Evolutionary conservation across 1,140 invertebrate species (phyloP).

Genomic region (Odontomachus brunneus): DNA sequence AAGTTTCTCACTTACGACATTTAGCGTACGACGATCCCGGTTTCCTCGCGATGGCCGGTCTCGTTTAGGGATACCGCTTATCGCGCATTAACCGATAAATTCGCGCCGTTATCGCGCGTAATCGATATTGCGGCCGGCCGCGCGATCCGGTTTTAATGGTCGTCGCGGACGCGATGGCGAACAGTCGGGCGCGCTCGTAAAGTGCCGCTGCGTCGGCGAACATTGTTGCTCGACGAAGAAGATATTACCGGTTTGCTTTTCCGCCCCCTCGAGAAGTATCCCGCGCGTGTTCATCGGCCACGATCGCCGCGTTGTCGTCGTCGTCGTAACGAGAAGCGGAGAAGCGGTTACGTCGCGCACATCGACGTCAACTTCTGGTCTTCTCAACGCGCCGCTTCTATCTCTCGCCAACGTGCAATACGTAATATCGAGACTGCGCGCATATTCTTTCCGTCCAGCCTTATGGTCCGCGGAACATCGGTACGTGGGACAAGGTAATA

Average conservation of each 20-base stretch:
- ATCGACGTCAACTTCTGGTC: constrained; percentile 34
- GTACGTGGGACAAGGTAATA: constrained; percentile 78
- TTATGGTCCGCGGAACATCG: constrained; percentile 59
- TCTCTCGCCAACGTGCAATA: constrained; percentile 10
- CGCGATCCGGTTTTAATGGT: constrained; percentile 11
- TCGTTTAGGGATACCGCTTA: constrained; percentile 35
- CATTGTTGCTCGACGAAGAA: constrained; percentile 1
- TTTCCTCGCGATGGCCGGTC: constrained; percentile 47
- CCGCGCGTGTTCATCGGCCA: neutral
- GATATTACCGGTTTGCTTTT: constrained; percentile 5
- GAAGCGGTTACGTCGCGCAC: constrained; percentile 2
- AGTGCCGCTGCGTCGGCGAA: neutral
- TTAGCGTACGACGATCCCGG: constrained; percentile 53
- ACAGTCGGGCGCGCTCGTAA: neutral
- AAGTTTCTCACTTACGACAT: constrained; percentile 58
- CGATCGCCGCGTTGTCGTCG: neutral
- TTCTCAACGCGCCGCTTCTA: constrained; percentile 10
- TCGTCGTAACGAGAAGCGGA: neutral
- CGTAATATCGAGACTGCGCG: constrained; percentile 26
- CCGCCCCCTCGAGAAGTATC: neutral
- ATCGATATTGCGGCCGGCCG: neutral
- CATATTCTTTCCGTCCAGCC: constrained; percentile 26
- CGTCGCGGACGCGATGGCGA: neutral
- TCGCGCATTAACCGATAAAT: constrained; percentile 33
- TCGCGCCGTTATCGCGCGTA: neutral